Base-by-base conservation (phyloP, 2,888 invertebrate genomes). In the Drosophila cracens region DNA sequence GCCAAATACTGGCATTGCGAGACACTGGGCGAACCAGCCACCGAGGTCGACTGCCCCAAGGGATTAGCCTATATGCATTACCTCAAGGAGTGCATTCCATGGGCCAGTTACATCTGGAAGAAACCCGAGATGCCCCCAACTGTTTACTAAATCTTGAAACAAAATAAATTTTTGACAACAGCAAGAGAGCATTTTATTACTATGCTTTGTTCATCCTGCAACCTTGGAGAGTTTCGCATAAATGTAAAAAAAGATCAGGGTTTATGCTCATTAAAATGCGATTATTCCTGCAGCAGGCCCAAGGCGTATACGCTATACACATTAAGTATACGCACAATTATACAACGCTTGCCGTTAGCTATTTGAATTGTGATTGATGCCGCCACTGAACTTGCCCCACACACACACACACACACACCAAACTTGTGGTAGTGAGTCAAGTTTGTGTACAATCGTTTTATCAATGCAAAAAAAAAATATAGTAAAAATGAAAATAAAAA, bases 1-100 rank as follows among this genome's bases (percentile, higher is more conserved):
- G 89, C 92, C 29, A 91, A 90, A 63, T 92, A 90, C 66, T 92
- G 92, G 93, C 79, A 79, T 29, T 92, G 92, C 75, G 90, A 90
- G 68, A 79, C 61, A 6, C 59, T 89, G 6, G 83, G 77, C 40
- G 73, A 49, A 3, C 68, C 83, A 16, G 92, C 92, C 63, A 73
- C 79, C 18, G 83, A 90, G 57, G 54, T 86, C 25, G 86, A 85
- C 38, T 92, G 92, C 51, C 89, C 89, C 56, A 46, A 76, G 1
- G 92, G 89, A 21, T 72, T 85, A 25, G 92, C 91, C 11, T 92
- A 92, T 38, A 89, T 91, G 88, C 91, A 92, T 60, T 70, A 87
- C 52, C 72, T 91, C 33, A 90, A 83, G 74, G 92, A 89, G 64
- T 92, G 92, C 74, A 89, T 92, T 27, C 91, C 92, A 13, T 92